Evolutionary conservation across 2,797 vertebrate species (phyloP).

Genomic region (Cryptoprocta ferox): DNA sequence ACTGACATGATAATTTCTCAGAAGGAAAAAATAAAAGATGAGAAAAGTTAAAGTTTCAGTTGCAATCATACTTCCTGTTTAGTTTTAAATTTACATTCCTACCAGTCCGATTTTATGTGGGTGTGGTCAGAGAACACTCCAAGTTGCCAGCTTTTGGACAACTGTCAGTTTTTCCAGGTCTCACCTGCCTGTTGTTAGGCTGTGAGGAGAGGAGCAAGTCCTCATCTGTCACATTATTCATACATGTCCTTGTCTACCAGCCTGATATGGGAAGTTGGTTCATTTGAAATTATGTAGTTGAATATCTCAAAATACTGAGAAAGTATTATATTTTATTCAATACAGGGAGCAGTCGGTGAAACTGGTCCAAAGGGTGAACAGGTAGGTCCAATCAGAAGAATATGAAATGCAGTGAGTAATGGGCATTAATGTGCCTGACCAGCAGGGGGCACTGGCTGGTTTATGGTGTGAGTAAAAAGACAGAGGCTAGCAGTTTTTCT

Average conservation of each 20-base stretch:
- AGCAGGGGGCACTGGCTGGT: not conserved
- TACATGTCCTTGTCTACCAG: not conserved
- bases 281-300: not conserved
- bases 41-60: not conserved
- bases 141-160: not conserved
- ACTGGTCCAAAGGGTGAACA: constrained; percentile 95
- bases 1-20: not conserved
- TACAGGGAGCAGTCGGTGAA: constrained; percentile 93
- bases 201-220: not conserved
- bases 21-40: not conserved
- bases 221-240: not conserved
- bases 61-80: not conserved
- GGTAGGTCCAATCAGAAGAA: constrained; percentile 86
- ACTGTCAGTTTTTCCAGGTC: not conserved
- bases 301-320: constrained; percentile 12
- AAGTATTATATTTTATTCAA: not conserved
- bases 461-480: not conserved
- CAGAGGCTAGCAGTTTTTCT: not conserved
- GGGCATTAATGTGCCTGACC: not conserved
- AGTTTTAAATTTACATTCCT: constrained; percentile 38
- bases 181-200: not conserved
- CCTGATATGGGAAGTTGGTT: not conserved
- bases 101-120: not conserved
- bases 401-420: not conserved
- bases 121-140: not conserved